A percentile compares a stretch with the other conserved stretches of the same genome.
Conservation (phyloP, 2,113 vertebrate species). For the Lepus timidus region DNA sequence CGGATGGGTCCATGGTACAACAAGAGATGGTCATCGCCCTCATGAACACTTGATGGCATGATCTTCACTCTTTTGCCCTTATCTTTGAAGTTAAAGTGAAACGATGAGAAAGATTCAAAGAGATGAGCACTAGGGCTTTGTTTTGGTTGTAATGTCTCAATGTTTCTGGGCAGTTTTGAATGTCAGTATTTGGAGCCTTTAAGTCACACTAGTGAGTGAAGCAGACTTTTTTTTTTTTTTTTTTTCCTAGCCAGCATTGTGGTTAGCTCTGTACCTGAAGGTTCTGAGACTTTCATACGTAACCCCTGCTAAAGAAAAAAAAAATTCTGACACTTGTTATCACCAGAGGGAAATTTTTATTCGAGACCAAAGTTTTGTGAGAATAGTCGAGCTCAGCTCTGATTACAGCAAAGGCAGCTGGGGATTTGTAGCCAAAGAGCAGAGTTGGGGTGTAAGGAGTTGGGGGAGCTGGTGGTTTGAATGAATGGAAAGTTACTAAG, state of each 20-base stretch:
- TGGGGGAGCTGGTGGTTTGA: not conserved
- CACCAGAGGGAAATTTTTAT: conserved; percentile 24
- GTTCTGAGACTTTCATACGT: not conserved
- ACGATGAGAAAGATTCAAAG: not conserved
- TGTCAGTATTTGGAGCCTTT: not conserved
- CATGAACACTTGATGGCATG: not conserved
- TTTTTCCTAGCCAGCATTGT: not conserved
- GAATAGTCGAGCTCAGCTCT: not conserved
- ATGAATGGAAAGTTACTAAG: conserved; percentile 33
- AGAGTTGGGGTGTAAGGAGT: no score
- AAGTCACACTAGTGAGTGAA: conserved; percentile 4
- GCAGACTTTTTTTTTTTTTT: not conserved
- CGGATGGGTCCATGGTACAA: not conserved
- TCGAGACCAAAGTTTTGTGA: not conserved
- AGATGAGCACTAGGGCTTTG: not conserved
- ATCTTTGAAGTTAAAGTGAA: conserved; percentile 56
- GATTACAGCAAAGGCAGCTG: not conserved
- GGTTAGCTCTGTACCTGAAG: not conserved
- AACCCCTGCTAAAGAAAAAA: not conserved
- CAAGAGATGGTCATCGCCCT: not conserved
- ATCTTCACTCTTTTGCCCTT: not conserved
- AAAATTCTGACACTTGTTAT: not conserved
- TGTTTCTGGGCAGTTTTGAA: conserved; percentile 15
- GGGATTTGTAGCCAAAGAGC: not conserved
- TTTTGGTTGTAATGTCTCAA: conserved; percentile 33